Base-by-base conservation (phyloP, 2,797 vertebrate species). In the Microctenopoma steveboyesi region DNA sequence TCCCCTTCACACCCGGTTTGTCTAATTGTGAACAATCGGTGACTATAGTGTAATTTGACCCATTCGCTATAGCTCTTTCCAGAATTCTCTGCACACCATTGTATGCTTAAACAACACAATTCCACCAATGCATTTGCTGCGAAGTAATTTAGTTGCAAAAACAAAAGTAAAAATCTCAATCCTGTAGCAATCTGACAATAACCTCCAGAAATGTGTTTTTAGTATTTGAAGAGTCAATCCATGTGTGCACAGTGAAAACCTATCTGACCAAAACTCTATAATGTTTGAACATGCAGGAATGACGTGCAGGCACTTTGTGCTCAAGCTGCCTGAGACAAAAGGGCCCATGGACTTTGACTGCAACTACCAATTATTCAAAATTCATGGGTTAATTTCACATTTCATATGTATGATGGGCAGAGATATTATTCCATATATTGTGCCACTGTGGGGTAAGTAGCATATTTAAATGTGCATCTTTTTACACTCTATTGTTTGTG, bases 1-100 rank as follows among this genome's bases (percentile, higher is more conserved):
- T 84, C 64, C 70, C 71, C 60, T 51, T 83, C 76, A 74, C 79
- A 70, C 67, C 57, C 69, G 49, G 47, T 68, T 71, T 25, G 11
- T 66, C 37, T 27, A 37, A 81, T 66, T 13, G 54, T 61, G 60
- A 62, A 64, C 66, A 66, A 76, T 79, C 68, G 67, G 45, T 35
- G 35, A 62, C 45, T 67, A 16, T 80, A 69, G 66, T 61, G 63
- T 11, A 35, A 63, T 35, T 40, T 5, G 28, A 43, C 11, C 47
- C 30, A 3, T n/a, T 66, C 67, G 15, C n/a, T 28, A 13, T 16
- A 27, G 47, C 39, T 70, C 42, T 22, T 4, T 68, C 45, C 33
- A 18, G 28, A 47, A 22, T 30, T 28, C 4, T 67, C 27, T 22
- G 22, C 13, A 40, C 54, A 51, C 12, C 0, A 1, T 18, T 13